Evolutionary conservation across 2,797 vertebrate species (phyloP).

Genomic region (Tragopan temminckii): DNA sequence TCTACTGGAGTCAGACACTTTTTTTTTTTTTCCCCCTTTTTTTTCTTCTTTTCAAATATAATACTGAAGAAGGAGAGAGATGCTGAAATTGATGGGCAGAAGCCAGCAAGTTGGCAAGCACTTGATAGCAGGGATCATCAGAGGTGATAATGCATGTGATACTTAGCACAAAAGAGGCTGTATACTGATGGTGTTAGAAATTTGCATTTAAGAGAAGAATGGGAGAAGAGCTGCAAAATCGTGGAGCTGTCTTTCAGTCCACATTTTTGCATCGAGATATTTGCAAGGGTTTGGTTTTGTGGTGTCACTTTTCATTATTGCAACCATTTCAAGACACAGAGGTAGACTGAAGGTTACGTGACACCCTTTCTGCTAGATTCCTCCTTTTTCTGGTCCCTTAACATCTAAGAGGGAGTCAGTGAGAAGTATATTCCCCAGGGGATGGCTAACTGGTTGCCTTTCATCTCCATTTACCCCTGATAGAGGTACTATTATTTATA

Average conservation of each 20-base stretch:
- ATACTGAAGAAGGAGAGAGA: constrained; percentile 23
- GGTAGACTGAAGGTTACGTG: not conserved
- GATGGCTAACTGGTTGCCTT: not conserved
- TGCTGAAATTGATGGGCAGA: constrained; percentile 13
- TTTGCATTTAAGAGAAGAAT: constrained; percentile 5
- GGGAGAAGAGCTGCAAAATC: not conserved
- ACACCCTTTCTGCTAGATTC: not conserved
- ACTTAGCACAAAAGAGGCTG: constrained; percentile 12
- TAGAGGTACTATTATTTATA: too few relatives aligned
- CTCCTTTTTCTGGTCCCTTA: not conserved
- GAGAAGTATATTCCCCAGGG: not conserved
- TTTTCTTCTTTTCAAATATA: not conserved
- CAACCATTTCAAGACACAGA: not conserved
- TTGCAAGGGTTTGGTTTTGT: not conserved
- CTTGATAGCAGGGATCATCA: not conserved
- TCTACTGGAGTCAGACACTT: not conserved
- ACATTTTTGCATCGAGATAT: not conserved
- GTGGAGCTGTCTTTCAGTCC: not conserved
- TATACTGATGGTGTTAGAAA: not conserved
- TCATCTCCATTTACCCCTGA: not conserved
- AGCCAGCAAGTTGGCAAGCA: constrained; percentile 6
- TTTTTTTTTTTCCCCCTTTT: not conserved
- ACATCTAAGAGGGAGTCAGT: not conserved
- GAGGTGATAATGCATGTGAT: constrained; percentile 37
- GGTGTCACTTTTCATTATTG: not conserved